Conservation (phyloP, 2,888 invertebrate genomes). For the Mantis religiosa region DNA sequence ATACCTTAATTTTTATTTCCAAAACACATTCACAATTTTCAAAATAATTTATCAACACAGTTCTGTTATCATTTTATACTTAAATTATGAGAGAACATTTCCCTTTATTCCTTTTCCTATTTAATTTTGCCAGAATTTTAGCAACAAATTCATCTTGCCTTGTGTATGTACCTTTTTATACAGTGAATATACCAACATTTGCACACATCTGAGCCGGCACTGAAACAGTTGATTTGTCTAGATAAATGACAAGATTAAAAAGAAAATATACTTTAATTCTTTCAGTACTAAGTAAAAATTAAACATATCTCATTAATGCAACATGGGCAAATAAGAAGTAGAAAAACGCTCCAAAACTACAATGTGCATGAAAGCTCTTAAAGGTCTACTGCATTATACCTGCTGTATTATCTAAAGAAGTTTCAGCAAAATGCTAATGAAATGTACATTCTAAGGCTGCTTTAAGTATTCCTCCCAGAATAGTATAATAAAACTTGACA, state of each 20-base stretch:
- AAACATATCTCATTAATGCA: no score
- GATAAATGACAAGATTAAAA: neutral
- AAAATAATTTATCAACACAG: no score
- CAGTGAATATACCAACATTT: neutral
- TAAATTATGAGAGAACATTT: no score
- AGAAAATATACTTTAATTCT: neutral
- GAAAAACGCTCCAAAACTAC: neutral
- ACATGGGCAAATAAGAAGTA: no score
- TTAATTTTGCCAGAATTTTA: neutral
- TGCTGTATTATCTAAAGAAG: neutral
- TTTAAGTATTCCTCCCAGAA: neutral
- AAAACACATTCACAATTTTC: no score
- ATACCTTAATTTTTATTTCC: no score
- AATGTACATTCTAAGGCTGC: neutral
- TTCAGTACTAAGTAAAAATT: neutral
- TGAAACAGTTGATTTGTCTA: neutral
- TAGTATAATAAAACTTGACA: no score
- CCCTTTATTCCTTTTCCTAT: no score
- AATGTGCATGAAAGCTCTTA: neutral
- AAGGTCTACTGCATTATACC: neutral
- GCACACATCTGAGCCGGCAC: neutral
- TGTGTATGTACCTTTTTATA: neutral
- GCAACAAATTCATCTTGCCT: neutral
- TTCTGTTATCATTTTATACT: no score
- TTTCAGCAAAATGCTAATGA: neutral